Conservation (phyloP, 2,888 invertebrate species). For the Tromatobia lineatoria region DNA sequence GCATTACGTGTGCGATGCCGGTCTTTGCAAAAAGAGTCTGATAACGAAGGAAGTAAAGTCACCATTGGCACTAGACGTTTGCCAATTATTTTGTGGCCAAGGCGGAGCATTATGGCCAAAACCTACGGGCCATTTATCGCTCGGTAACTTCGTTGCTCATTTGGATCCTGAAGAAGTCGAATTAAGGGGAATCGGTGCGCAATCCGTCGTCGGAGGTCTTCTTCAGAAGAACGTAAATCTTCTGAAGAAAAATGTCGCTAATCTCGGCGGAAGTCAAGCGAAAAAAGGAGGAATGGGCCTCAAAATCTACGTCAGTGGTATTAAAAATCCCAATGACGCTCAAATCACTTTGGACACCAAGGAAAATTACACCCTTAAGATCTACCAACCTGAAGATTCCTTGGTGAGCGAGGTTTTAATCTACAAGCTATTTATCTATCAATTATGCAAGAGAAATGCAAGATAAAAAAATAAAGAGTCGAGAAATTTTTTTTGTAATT, state of each 20-base stretch:
- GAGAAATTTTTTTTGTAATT: no score
- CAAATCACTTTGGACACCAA: constrained; percentile 87
- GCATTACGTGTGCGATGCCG: constrained; percentile 81
- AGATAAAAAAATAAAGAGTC: no score
- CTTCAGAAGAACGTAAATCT: constrained; percentile 76
- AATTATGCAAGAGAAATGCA: no score
- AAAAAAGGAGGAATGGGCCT: constrained; percentile 72
- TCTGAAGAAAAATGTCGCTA: constrained; percentile 73
- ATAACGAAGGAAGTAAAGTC: constrained; percentile 73
- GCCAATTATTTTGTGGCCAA: constrained; percentile 89
- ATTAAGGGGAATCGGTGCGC: constrained; percentile 82
- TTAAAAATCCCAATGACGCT: constrained; percentile 68
- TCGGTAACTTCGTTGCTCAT: constrained; percentile 87
- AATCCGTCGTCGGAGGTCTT: constrained; percentile 77
- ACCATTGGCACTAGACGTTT: constrained; percentile 86
- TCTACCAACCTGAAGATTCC: constrained; percentile 71
- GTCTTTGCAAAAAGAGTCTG: constrained; percentile 79
- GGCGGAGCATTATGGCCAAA: constrained; percentile 89
- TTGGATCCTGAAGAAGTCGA: constrained; percentile 87
- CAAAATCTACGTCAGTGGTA: constrained; percentile 71
- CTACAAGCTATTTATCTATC: background rate
- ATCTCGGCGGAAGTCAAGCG: constrained; percentile 55
- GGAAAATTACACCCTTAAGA: constrained; percentile 86
- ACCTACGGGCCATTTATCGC: constrained; percentile 87
- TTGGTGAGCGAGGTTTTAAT: constrained; percentile 59